Percentiles rank a stretch among this genome's conserved stretches.
phyloP scores from a whole-genome alignment of 1,140 invertebrate species.

The Panonychus citri region DNA sequence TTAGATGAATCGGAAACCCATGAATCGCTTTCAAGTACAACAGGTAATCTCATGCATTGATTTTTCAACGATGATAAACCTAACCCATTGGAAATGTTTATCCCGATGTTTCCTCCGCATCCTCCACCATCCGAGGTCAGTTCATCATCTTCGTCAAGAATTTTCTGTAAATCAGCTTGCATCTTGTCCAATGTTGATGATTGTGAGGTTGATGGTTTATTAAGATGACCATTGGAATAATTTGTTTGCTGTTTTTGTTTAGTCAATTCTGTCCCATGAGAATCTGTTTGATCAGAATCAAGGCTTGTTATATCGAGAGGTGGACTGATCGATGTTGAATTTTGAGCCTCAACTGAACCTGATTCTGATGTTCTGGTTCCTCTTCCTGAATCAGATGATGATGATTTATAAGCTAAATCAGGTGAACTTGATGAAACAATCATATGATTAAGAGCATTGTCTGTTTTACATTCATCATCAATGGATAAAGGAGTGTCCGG shows the following conservation, averaged over 20 bases:
- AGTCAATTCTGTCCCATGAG: background rate
- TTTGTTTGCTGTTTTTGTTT: background rate
- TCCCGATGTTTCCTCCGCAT: background rate
- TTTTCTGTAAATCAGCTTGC: conserved; percentile 16
- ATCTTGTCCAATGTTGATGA: conserved; percentile 11
- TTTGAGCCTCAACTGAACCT: background rate
- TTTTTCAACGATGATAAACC: background rate
- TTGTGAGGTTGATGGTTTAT: background rate
- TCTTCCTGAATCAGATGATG: conserved; percentile 23
- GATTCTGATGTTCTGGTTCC: conserved; percentile 17
- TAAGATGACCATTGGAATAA: too few relatives aligned
- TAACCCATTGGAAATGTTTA: background rate
- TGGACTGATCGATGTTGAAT: background rate
- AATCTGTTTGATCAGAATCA: conserved; percentile 8
- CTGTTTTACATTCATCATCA: too few relatives aligned
- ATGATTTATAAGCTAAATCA: conserved; percentile 12
- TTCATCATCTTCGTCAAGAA: conserved; percentile 3
- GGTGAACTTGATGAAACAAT: background rate
- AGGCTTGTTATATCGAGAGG: conserved; percentile 1
- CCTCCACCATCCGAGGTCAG: too few relatives aligned
- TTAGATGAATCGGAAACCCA: background rate
- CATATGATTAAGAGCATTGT: too few relatives aligned
- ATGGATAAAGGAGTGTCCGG: too few relatives aligned
- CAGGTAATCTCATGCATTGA: background rate
- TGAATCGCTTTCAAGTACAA: background rate